Conservation (phyloP, 2,888 invertebrate species). For the Helleia helle region DNA sequence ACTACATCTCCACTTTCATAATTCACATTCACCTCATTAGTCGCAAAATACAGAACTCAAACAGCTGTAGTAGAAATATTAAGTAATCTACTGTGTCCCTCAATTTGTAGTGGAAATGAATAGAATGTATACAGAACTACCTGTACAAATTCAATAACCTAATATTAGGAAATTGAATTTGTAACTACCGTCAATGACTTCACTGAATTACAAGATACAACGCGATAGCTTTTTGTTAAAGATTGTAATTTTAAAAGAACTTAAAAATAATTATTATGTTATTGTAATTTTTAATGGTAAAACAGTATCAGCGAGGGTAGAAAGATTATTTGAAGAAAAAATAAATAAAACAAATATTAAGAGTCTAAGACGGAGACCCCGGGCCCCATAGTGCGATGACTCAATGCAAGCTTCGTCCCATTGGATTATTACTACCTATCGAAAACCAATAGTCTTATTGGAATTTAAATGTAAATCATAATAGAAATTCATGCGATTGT, state of each 20-base stretch:
- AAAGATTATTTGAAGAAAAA: not conserved
- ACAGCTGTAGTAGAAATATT: too few relatives aligned
- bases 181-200: constrained; percentile 11
- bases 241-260: too few relatives aligned
- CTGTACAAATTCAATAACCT: constrained; percentile 14
- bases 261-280: too few relatives aligned
- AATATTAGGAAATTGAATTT: not conserved
- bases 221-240: too few relatives aligned
- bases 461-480: constrained; percentile 27
- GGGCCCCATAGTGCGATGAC: constrained; percentile 71
- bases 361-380: constrained; percentile 30
- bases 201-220: too few relatives aligned
- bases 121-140: constrained; percentile 14
- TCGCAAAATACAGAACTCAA: too few relatives aligned
- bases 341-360: not conserved
- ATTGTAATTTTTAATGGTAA: too few relatives aligned
- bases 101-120: constrained; percentile 12
- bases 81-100: too few relatives aligned
- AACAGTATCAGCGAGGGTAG: not conserved
- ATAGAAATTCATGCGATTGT: constrained; percentile 22
- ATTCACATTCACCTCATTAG: too few relatives aligned
- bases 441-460: constrained; percentile 11
- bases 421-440: constrained; percentile 31
- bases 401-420: constrained; percentile 72
- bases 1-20: constrained; percentile 15